Base-by-base conservation (phyloP, 2,888 invertebrate genomes). In the Hemithea aestivaria region DNA sequence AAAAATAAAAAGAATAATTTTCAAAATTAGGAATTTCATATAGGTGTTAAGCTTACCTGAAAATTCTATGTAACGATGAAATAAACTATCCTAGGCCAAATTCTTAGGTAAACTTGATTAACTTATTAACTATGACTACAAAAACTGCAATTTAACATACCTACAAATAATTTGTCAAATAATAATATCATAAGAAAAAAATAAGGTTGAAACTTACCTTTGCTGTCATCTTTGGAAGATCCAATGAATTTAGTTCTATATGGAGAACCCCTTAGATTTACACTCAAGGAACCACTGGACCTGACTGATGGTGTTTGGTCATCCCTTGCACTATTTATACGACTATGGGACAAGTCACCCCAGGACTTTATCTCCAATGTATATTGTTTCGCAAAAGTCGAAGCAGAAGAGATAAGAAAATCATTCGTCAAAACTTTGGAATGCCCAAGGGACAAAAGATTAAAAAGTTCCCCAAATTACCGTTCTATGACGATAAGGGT, bases 331-430 rank as follows among this genome's bases (percentile, higher is more conserved):
- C 62, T 72, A 71, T 81, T 73, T 83, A 82, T 78, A 80, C 41
- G 40, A 33, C 27, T 42, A 48, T 40, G 36, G 39, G 40, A 46
- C 36, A 49, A 56, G 35, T 50, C 51, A 62, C 44, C 59, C 63
- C 51, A 35, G 56, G 41, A 57, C 56, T 73, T n/a, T 77, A 72
- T 74, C 75, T 72, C 43, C 35, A 47, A 48, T 45, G 46, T 61
- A 73, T 80, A 73, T 80, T 76, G 73, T 78, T 76, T 72, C 45
- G 64, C 66, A 69, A 73, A 66, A 75, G 71, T 56, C 45, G 24
- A 29, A 4, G 28, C 36, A 29, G 7, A 16, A 22, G 29, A 24
- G 22, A 16, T 2, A 27, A 43, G 66, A 70, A 67, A 78, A 66
- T 57, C 53, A 57, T 66, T 73, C 51, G 75, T 82, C 75, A 80